Percentiles rank a stretch among this genome's conserved stretches.
Evolutionary conservation across 2,888 invertebrate genomes (phyloP).

Genomic region (Peribatodes rhomboidaria): DNA sequence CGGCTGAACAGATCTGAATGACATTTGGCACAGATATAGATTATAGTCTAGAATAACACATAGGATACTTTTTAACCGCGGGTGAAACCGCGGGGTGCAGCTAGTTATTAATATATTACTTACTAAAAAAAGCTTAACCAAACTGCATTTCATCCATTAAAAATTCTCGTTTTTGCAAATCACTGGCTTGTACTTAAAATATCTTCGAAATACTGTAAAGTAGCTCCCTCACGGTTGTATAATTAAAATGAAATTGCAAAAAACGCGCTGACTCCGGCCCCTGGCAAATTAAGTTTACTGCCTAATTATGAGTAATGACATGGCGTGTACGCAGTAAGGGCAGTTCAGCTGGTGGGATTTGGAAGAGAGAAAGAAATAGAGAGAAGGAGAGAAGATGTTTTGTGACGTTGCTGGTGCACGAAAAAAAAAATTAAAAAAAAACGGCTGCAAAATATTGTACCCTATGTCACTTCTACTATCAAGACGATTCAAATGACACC

Average conservation of each 20-base stretch:
- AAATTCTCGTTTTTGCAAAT: conserved; percentile 13
- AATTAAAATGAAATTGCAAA: conserved; percentile 47
- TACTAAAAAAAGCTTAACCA: too few relatives aligned
- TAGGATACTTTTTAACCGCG: too few relatives aligned
- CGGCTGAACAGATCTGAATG: too few relatives aligned
- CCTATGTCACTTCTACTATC: too few relatives aligned
- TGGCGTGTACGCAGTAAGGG: conserved; percentile 49
- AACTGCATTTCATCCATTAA: background rate
- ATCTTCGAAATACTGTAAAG: conserved; percentile 27
- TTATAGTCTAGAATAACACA: too few relatives aligned
- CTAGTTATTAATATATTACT: too few relatives aligned
- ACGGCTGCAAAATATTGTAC: too few relatives aligned
- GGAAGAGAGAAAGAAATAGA: background rate
- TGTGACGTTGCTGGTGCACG: background rate
- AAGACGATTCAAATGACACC: too few relatives aligned
- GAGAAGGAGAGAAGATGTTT: background rate
- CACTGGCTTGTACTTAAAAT: conserved; percentile 23
- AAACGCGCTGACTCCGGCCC: conserved; percentile 52
- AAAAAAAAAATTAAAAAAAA: too few relatives aligned
- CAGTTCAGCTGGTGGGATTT: background rate
- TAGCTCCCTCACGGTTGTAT: conserved; percentile 34
- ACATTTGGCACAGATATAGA: too few relatives aligned
- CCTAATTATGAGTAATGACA: conserved; percentile 80
- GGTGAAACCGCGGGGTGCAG: too few relatives aligned
- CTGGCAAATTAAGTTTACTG: conserved; percentile 71